Evolutionary conservation across 2,888 invertebrate genomes (phyloP).

Genomic region (Creontiades dilutus): DNA sequence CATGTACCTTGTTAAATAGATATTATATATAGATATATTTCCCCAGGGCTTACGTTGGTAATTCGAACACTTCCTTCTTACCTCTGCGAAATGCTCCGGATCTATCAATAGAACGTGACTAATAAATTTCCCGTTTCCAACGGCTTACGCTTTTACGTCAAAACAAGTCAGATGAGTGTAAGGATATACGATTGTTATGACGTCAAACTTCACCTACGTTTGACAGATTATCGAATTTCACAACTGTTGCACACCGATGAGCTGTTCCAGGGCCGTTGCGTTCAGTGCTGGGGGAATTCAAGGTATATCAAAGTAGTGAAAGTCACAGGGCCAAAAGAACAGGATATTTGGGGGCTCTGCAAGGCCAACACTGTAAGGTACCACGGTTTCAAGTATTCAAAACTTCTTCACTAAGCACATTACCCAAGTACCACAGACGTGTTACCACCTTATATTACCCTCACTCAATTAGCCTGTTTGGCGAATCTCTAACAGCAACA

Average conservation of each 20-base stretch:
- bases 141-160: not conserved
- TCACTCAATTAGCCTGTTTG: too few relatives aligned
- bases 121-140: not conserved
- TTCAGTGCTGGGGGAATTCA: not conserved
- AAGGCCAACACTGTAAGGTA: too few relatives aligned
- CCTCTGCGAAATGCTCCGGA: not conserved
- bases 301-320: too few relatives aligned
- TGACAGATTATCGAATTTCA: slow-evolving; percentile 13
- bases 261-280: not conserved
- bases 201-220: not conserved
- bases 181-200: slow-evolving; percentile 25
- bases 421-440: too few relatives aligned
- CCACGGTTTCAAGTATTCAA: too few relatives aligned
- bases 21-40: too few relatives aligned
- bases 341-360: not conserved
- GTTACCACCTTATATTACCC: too few relatives aligned
- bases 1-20: too few relatives aligned
- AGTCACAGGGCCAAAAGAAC: not conserved
- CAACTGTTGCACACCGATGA: not conserved
- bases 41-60: too few relatives aligned
- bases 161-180: not conserved
- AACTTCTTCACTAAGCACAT: too few relatives aligned
- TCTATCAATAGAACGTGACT: not conserved
- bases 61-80: too few relatives aligned
- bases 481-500: too few relatives aligned